phyloP scores from a whole-genome alignment of 2,888 invertebrate species.

The Meiosimyza decipiens region DNA sequence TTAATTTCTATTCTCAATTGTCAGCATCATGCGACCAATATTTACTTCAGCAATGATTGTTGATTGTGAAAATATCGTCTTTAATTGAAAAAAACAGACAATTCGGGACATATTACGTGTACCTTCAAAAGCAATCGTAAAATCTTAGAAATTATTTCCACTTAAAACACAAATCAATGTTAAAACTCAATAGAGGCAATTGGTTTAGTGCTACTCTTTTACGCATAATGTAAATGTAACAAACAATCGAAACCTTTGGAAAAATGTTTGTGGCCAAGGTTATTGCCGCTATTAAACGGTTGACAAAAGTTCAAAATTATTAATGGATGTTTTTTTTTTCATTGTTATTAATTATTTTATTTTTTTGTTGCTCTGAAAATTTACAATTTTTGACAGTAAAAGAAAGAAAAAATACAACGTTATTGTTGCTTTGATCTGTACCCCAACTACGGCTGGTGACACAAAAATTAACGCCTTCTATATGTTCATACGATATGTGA shows the following conservation, averaged over 20 bases:
- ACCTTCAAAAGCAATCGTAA: conserved; percentile 23
- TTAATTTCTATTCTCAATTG: conserved; percentile 8
- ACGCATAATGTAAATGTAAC: too few species aligned
- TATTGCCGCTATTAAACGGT: conserved; percentile 36
- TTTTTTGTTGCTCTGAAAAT: background rate
- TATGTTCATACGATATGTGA: background rate
- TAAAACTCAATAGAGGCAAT: too few species aligned
- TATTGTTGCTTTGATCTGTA: background rate
- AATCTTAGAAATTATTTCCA: background rate
- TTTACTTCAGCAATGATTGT: background rate
- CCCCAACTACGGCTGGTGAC: background rate
- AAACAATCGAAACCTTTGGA: too few species aligned
- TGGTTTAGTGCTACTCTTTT: too few species aligned
- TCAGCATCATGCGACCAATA: background rate
- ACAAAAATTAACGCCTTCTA: conserved; percentile 23
- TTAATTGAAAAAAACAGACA: background rate
- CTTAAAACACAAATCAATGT: background rate
- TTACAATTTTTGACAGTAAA: too few species aligned
- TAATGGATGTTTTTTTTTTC: conserved; percentile 55
- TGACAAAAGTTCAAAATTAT: conserved; percentile 54
- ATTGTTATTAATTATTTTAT: conserved; percentile 11
- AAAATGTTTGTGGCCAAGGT: conserved; percentile 19
- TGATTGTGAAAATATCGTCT: background rate
- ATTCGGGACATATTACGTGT: conserved; percentile 4
- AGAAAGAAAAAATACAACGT: background rate